Percentiles rank a stretch among this genome's conserved stretches.
phyloP scores from a whole-genome alignment of 2,888 invertebrate genomes.

The Drosophila demipolita region DNA sequence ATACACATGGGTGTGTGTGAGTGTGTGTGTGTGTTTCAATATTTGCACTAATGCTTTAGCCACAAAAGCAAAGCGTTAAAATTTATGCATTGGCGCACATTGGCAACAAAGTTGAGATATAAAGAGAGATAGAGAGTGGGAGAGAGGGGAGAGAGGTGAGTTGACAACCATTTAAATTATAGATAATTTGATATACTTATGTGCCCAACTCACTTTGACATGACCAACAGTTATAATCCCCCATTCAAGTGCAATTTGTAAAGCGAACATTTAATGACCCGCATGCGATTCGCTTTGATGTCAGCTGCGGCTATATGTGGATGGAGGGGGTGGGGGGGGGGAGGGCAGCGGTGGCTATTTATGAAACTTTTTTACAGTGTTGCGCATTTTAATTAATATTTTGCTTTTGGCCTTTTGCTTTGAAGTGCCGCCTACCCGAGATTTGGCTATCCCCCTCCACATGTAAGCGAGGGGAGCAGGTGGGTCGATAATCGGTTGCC shows the following conservation, averaged over 20 bases:
- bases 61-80: slow-evolving; percentile 72
- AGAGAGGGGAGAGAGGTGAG: neutral
- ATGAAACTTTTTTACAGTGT: slow-evolving; percentile 20
- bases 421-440: slow-evolving; percentile 32
- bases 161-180: slow-evolving; percentile 21
- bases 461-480: neutral
- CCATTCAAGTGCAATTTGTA: neutral
- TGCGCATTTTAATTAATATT: slow-evolving; percentile 61
- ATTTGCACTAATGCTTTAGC: slow-evolving; percentile 72
- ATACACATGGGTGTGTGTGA: slow-evolving; percentile 1
- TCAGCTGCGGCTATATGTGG: slow-evolving; percentile 11
- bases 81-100: slow-evolving; percentile 68
- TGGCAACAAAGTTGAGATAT: slow-evolving; percentile 11
- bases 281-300: slow-evolving; percentile 69
- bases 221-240: slow-evolving; percentile 5
- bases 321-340: no score
- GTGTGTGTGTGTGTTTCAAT: slow-evolving; percentile 48
- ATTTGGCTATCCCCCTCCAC: neutral
- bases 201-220: slow-evolving; percentile 6
- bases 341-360: slow-evolving; percentile 14
- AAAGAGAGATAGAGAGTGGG: neutral
- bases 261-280: slow-evolving; percentile 69
- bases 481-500: slow-evolving; percentile 34
- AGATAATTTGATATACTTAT: slow-evolving; percentile 13
- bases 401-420: slow-evolving; percentile 27